These are phyloP conservation scores for Apis florea DNA, from an alignment of 1,140 invertebrate species.

Conservation along the genomic window DNA sequence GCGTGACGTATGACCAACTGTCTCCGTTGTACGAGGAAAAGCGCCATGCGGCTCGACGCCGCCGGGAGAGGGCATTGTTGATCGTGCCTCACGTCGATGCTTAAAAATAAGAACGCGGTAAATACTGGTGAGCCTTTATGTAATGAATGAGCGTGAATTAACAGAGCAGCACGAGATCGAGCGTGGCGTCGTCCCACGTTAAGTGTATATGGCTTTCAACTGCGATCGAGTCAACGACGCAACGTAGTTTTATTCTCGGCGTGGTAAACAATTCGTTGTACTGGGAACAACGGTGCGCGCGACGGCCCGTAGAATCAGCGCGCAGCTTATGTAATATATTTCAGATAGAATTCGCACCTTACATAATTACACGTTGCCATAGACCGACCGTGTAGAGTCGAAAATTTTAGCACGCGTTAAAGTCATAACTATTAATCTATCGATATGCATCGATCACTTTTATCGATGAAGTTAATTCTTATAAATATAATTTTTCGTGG, in stretches of 20 bases:
- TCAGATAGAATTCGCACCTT: slow-evolving; percentile 33
- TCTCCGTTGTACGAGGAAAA: slow-evolving; percentile 8
- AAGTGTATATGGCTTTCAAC: not conserved
- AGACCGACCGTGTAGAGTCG: not conserved
- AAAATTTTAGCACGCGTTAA: not conserved
- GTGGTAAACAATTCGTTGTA: slow-evolving; percentile 40
- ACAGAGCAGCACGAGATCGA: slow-evolving; percentile 22
- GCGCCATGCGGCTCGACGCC: not conserved
- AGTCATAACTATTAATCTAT: not conserved
- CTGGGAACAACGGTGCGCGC: slow-evolving; percentile 23
- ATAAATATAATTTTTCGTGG: not conserved
- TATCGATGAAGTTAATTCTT: too few species aligned
- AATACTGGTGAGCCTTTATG: slow-evolving; percentile 73
- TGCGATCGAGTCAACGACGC: slow-evolving; percentile 15
- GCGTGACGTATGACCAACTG: not conserved
- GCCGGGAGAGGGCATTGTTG: not conserved
- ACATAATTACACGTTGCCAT: slow-evolving; percentile 32
- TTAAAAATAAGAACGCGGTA: slow-evolving; percentile 74
- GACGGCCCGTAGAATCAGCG: slow-evolving; percentile 5
- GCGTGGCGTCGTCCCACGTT: slow-evolving; percentile 29
- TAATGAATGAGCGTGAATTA: slow-evolving; percentile 77
- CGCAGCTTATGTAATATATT: slow-evolving; percentile 40
- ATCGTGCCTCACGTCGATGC: slow-evolving; percentile 43
- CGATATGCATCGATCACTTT: not conserved
- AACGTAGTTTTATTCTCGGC: slow-evolving; percentile 38